Evolutionary conservation across 2,113 vertebrate species (phyloP), one percentile per base, ranked within the genome.

Genomic region (Hyla sarda): DNA sequence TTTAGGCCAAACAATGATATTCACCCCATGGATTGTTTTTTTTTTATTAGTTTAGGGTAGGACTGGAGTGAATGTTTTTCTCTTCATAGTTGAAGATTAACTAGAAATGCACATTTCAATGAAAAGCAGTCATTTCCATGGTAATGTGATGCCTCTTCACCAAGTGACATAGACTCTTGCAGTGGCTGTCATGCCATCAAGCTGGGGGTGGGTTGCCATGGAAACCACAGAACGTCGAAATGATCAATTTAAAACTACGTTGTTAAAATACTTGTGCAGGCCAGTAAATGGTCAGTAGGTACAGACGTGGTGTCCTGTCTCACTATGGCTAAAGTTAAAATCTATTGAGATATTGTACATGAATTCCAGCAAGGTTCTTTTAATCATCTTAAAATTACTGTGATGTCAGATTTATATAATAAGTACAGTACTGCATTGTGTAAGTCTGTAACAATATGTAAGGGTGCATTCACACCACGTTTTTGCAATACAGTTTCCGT

Each of bases 141-240:
- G 72, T 65, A 84, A 62, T 84, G 56, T 41, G 82, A 83, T 83
- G 69, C 30, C 32, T 83, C 82, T n/a, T 56, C 32, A 73, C 37
- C 23, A 82, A 73, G 17, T 73, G 71, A 84, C 83, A 75, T 56
- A 75, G 71, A 56, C 71, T 75, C 72, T 50, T 21, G 37, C 73
- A 7, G 48, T 75, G 48, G 83, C 72, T 84, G 83, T 84, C 72
- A 84, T 84, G 71, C 71, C 50, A 83, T 48, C 47, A 60, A 60
- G 52, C 69, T 83, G 83, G 83, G 83, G 83, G 83, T 65, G 83
- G 72, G 73, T 76, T 34, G 50, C 83, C 73, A 84, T 84, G 83
- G 71, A 28, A 76, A 76, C 83, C 56, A 3, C 37, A n/a, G 83
- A 58, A 48, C 56, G 1, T 25, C 48, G 37, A 75, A 84, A 37